Percentiles rank a stretch among this genome's conserved stretches.
Conservation (phyloP, 2,113 vertebrate genomes). For the Lathamus discolor region DNA sequence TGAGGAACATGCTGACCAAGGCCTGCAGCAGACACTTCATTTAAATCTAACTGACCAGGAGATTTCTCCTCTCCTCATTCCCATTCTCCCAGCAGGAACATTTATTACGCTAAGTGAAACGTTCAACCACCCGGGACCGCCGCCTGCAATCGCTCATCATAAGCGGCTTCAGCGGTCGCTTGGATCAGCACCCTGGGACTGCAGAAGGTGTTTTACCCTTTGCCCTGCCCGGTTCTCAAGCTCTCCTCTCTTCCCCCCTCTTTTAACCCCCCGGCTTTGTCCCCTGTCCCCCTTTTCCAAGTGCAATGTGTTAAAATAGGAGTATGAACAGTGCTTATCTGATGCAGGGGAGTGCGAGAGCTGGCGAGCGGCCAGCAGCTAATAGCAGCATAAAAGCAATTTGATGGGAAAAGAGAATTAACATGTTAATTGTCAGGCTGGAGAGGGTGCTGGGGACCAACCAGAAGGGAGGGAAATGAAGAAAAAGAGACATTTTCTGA, state of each 20-base stretch:
- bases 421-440: slow-evolving; percentile 64
- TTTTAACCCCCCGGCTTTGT: not conserved
- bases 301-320: not conserved
- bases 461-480: not conserved
- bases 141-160: not conserved
- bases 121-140: not conserved
- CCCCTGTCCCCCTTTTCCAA: not conserved
- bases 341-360: not conserved
- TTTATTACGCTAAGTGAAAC: not conserved
- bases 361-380: slow-evolving; percentile 58
- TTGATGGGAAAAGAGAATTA: slow-evolving; percentile 7
- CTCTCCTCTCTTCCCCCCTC: rapidly evolving
- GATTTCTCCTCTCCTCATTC: not conserved
- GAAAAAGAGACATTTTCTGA: not conserved
- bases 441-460: slow-evolving; percentile 19
- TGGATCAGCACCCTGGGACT: not conserved
- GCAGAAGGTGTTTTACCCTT: not conserved
- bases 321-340: not conserved
- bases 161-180: not conserved
- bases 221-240: not conserved
- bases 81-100: not conserved
- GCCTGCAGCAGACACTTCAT: not conserved
- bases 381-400: slow-evolving; percentile 65
- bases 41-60: not conserved
- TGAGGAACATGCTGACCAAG: not conserved